Conservation (phyloP, 2,888 invertebrate species). For the Sphaerophoria rueppellii region DNA sequence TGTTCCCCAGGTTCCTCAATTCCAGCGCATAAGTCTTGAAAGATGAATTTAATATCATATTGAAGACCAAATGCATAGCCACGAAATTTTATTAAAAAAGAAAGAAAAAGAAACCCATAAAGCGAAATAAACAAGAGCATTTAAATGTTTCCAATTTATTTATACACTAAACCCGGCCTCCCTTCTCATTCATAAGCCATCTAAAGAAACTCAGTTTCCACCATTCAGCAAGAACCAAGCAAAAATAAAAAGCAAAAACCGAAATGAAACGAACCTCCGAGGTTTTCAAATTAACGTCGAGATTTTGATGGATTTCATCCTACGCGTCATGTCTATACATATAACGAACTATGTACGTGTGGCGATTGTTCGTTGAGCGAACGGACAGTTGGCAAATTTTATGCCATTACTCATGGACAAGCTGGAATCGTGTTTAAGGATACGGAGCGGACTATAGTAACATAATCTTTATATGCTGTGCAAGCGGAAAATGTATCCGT, state of each 20-base stretch:
- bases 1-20: no score
- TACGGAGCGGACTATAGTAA: constrained; percentile 15
- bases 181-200: not conserved
- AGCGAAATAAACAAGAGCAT: constrained; percentile 60
- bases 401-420: constrained; percentile 70
- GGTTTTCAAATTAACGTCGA: constrained; percentile 73
- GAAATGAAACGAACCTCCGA: constrained; percentile 70
- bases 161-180: constrained; percentile 28
- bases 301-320: constrained; percentile 74
- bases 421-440: constrained; percentile 34
- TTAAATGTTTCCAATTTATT: constrained; percentile 65
- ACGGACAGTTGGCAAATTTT: constrained; percentile 72
- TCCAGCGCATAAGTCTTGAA: no score
- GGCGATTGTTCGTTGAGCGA: constrained; percentile 37
- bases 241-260: constrained; percentile 50
- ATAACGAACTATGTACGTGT: not conserved
- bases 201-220: not conserved
- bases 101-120: constrained; percentile 14
- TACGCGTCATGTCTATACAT: constrained; percentile 64
- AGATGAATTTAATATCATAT: no score
- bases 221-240: not conserved
- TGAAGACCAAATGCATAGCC: no score
- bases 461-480: constrained; percentile 29
- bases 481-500: constrained; percentile 53
- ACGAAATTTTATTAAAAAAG: constrained; percentile 16